Conservation (phyloP, 2,113 vertebrate species). For the Saguinus midas region DNA sequence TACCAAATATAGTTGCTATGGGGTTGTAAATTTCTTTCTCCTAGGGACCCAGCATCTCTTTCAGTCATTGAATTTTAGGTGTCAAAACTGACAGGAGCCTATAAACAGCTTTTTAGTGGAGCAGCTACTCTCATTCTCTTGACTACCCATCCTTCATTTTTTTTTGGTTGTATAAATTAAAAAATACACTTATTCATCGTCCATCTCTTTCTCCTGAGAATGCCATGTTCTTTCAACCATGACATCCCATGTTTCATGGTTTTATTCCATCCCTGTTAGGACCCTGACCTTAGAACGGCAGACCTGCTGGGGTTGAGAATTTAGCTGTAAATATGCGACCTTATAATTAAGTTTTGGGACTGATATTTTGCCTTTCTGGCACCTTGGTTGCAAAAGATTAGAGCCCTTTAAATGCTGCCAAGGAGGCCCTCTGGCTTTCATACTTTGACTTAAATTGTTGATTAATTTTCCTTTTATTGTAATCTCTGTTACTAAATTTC, state of each 20-base stretch:
- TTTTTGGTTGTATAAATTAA: background rate
- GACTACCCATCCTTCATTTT: background rate
- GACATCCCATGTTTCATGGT: background rate
- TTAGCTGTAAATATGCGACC: background rate
- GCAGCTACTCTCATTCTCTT: background rate
- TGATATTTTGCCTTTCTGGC: background rate
- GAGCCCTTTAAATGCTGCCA: background rate
- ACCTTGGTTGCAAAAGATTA: background rate
- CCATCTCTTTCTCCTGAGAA: background rate
- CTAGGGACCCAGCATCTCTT: background rate
- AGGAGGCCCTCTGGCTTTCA: background rate
- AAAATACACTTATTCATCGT: background rate
- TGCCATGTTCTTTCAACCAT: background rate
- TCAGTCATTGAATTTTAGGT: background rate
- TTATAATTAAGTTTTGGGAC: background rate
- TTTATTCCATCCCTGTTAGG: background rate
- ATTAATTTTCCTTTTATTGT: slow-evolving; percentile 39
- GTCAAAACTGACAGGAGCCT: background rate
- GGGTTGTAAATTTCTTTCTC: background rate
- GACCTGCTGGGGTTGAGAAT: background rate
- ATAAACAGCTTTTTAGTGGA: background rate
- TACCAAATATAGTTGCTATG: background rate
- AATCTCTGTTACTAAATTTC: background rate
- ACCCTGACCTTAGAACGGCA: background rate
- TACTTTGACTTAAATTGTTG: background rate